Base-by-base conservation (phyloP, 2,113 vertebrate genomes). In the Mesoclemmys tuberculata region DNA sequence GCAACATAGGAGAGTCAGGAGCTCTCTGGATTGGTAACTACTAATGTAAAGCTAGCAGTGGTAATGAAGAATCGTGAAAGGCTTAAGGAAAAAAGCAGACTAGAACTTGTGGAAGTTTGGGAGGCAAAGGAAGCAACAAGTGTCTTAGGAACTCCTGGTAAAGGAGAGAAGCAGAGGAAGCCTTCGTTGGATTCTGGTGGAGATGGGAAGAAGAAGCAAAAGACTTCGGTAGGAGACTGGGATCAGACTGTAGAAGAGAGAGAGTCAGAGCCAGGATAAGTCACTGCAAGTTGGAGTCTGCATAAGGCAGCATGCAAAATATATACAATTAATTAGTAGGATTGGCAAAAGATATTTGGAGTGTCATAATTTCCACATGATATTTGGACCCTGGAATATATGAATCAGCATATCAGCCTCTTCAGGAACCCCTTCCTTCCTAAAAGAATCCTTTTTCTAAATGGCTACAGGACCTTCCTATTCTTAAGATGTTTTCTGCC, bases 301-400 rank as follows among this genome's bases (percentile, higher is more conserved):
- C 2, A 4, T 80, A 27, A 86, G 44, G 49, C 82, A 90, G 78
- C 31, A 51, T 56, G 80, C 77, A 0, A 3, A 10, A 78, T 84
- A 29, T 1, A 27, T 35, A 31, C 80, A 31, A 0, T n/a, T 1
- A 0, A 46, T 85, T 1, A 29, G 26, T 49, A 5, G 14, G 84
- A 91, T 58, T 56, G 27, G 29, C 9, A 85, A 22, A 10, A 90
- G 78, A 8, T 1, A 2, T 3, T 16, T 1, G 2, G 0, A 1
- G 41, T 3, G 2, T 0, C 0, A 4, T 46, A 54, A 38, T 46
- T 44, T 26, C 2, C 27, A 7, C 7, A 0, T 35, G 11, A 54
- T 79, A 51, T 86, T 46, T 51, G 38, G 13, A 2, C 38, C 1
- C 4, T 38, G 0, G 26, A 16, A 14, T 79, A 86, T 88, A 8